Evolutionary conservation across 2,888 invertebrate genomes (phyloP), one percentile per base, ranked within the genome.

Genomic region (Mesorhabditis spiculigera): DNA sequence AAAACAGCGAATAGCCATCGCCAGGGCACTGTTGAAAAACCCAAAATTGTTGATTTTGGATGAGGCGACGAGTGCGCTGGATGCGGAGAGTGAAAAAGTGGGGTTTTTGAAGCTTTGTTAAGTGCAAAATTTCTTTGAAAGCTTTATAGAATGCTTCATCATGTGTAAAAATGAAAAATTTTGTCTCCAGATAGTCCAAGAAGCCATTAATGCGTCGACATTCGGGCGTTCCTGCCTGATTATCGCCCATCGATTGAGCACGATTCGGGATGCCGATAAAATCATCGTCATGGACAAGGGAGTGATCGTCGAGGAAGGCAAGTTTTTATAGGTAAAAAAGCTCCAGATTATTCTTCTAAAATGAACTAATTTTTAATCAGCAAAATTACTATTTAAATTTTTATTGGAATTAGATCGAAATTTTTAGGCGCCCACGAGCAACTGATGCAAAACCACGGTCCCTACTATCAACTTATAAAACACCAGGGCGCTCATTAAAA

Each of bases 1-100:
- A 58, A 75, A 75, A 44, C 75, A 75, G 42, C 68, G 75, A 50
- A 71, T 75, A 16, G 75, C 75, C 43, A 75, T 75, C 43, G 75
- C 75, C 5, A 63, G 75, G 5, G 74, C 75, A 5, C 62, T 67
- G 41, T 42, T 67, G 5, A n/a, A 72, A 8, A 66, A 75, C 65
- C 75, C 75, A 4, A 69, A 69, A 62, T 71, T 75, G n/a, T 50
- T 75, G 3, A 44, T 75, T n/a, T 61, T 75, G 50, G 75, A 75
- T 64, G 75, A 75, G 65, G 75, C 75, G 5, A 75, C 75, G 5
- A 67, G 67, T 16, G 75, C 75, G 10, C 63, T 75, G 41, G 75
- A 75, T 63, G 73, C 74, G 4, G 73, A 75, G 66, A 67, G 50
- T 50, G 50, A 50, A 50, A 6, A 13, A 13, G 50, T 50, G 6